A percentile compares a stretch with the other conserved stretches of the same genome.
These are phyloP conservation scores for Zootermopsis nevadensis DNA, from an alignment of 2,888 invertebrate genomes.

Conservation along the genomic window DNA sequence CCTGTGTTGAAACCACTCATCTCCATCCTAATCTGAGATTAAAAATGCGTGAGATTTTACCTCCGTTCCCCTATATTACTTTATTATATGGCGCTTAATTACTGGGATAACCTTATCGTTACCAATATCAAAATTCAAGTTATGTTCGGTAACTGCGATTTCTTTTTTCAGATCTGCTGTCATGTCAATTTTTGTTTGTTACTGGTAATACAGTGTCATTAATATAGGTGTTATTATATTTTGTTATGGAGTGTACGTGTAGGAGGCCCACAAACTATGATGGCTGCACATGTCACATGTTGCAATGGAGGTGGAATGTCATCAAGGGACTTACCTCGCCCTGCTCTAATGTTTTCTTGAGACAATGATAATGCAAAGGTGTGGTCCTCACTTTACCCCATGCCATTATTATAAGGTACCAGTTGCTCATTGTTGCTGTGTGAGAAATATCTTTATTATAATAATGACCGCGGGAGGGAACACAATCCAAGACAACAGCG, in stretches of 20 bases:
- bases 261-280: not conserved
- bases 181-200: too few species aligned
- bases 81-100: too few species aligned
- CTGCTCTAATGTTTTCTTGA: conserved; percentile 41
- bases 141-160: too few species aligned
- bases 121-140: too few species aligned
- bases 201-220: too few species aligned
- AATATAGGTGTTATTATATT: not conserved
- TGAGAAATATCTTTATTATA: conserved; percentile 24
- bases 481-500: not conserved
- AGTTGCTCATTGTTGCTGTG: not conserved
- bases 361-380: conserved; percentile 50
- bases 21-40: too few species aligned
- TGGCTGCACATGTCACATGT: not conserved
- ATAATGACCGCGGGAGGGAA: not conserved
- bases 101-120: too few species aligned
- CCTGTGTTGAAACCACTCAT: too few species aligned
- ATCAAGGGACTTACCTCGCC: conserved; percentile 48
- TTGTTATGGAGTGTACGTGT: conserved; percentile 13
- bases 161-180: too few species aligned
- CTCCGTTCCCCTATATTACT: too few species aligned
- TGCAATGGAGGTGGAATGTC: conserved; percentile 49
- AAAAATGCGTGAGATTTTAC: too few species aligned
- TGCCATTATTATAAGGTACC: conserved; percentile 31
- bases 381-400: conserved; percentile 42